Percentiles rank a stretch among this genome's conserved stretches.
These are phyloP conservation scores for Ceratotherium simum DNA, from an alignment of 2,113 vertebrate genomes.

Conservation along the genomic window DNA sequence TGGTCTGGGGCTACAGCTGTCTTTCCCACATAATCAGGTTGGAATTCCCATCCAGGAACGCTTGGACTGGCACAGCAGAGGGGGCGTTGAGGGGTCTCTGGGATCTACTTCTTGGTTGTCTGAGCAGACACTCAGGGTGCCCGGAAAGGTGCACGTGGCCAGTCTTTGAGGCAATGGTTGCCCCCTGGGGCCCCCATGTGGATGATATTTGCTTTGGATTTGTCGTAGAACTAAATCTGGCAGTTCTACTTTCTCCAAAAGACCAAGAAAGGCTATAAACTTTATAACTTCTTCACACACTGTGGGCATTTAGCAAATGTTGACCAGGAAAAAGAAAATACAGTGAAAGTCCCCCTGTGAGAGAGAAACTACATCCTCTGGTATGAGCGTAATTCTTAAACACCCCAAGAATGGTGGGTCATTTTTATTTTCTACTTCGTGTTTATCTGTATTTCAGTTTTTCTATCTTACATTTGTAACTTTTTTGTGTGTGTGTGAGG, in stretches of 20 bases:
- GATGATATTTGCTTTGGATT: conserved; percentile 14
- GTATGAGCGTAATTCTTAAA: neutral
- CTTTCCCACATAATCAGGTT: neutral
- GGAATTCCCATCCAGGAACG: neutral
- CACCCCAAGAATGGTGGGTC: neutral
- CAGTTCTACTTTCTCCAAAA: conserved; percentile 28
- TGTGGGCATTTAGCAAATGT: neutral
- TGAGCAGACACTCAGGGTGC: neutral
- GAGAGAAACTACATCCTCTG: neutral
- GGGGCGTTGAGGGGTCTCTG: neutral
- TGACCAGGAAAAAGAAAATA: conserved; percentile 30
- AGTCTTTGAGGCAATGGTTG: neutral
- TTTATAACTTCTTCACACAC: neutral
- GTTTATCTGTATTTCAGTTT: conserved; percentile 44
- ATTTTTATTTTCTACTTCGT: conserved; percentile 30
- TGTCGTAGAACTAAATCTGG: conserved; percentile 6
- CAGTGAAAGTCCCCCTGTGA: neutral
- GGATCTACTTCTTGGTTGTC: neutral
- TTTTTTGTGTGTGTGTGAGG: no score
- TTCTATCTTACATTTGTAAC: neutral
- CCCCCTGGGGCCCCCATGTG: neutral
- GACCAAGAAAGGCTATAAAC: neutral
- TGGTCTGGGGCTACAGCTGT: neutral
- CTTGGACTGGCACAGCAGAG: neutral
- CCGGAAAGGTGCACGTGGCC: neutral